Evolutionary conservation across 1,140 invertebrate species (phyloP).

Genomic region (Heterodera schachtii): DNA sequence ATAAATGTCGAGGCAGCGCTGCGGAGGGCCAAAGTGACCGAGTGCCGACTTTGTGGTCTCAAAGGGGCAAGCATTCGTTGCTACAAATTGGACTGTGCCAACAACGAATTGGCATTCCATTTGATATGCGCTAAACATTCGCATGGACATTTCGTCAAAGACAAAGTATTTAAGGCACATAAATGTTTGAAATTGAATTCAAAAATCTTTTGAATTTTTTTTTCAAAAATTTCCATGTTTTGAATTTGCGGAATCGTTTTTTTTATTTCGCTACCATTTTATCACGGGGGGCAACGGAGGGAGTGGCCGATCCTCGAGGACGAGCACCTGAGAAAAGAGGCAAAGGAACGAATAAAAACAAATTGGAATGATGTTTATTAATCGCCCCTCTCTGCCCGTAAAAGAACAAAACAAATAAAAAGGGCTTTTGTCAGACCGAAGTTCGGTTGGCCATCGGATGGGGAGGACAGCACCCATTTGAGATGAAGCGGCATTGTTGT

Average conservation of each 20-base stretch:
- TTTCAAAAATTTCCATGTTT: too few species aligned
- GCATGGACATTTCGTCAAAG: conserved; percentile 52
- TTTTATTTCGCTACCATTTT: too few species aligned
- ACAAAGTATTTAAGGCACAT: too few species aligned
- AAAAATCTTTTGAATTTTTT: too few species aligned
- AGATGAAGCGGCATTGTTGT: background rate
- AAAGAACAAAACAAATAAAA: too few species aligned
- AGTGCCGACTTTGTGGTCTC: conserved; percentile 73
- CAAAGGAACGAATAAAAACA: too few species aligned
- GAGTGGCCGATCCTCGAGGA: conserved; percentile 36
- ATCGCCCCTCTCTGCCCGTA: too few species aligned
- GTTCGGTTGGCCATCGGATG: conserved; percentile 21
- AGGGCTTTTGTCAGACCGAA: background rate
- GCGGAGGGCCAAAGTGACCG: conserved; percentile 77
- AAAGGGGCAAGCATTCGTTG: conserved; percentile 91
- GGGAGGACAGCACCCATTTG: background rate
- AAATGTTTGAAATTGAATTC: too few species aligned
- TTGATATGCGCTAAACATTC: conserved; percentile 40
- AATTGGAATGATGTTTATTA: too few species aligned
- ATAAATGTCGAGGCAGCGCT: conserved; percentile 91
- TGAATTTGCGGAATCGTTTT: too few species aligned
- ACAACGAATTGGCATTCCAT: conserved; percentile 41
- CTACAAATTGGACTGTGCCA: conserved; percentile 48
- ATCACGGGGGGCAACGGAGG: conserved; percentile 41
- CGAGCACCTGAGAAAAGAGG: conserved; percentile 22